phyloP scores from a whole-genome alignment of 2,797 vertebrate species.

The Pseudochirops cupreus region DNA sequence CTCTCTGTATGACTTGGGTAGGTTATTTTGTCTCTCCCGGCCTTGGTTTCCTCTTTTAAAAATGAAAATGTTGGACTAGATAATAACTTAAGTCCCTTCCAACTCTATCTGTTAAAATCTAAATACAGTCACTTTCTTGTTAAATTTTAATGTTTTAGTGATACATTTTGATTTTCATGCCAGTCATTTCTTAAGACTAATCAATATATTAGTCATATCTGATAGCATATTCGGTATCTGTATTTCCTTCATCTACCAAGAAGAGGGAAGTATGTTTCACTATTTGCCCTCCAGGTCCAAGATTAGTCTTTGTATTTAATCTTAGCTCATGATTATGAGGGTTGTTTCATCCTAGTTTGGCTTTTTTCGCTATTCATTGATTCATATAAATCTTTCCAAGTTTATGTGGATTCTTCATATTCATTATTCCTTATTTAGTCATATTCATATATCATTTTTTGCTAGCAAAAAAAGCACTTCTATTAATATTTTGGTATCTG shows the following conservation, averaged over 20 bases:
- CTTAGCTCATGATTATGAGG: background rate
- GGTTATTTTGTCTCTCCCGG: background rate
- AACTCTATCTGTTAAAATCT: background rate
- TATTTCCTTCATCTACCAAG: background rate
- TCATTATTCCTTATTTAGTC: background rate
- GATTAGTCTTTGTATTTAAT: background rate
- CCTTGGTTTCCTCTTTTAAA: background rate
- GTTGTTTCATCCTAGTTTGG: background rate
- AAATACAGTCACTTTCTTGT: background rate
- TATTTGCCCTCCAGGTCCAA: background rate
- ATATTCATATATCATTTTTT: background rate
- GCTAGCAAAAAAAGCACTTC: background rate
- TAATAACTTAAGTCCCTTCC: background rate
- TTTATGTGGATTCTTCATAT: background rate
- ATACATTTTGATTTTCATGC: background rate
- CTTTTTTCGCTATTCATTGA: background rate
- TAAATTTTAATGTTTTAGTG: background rate
- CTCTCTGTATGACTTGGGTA: background rate
- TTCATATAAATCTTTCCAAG: background rate
- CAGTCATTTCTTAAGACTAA: background rate
- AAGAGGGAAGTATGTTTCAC: background rate
- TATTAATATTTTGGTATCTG: background rate
- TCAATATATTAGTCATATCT: background rate
- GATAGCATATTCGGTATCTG: background rate
- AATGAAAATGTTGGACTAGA: background rate